Evolutionary conservation across 2,797 vertebrate species (phyloP), one percentile per base, ranked within the genome.

Genomic region (Miichthys miiuy): DNA sequence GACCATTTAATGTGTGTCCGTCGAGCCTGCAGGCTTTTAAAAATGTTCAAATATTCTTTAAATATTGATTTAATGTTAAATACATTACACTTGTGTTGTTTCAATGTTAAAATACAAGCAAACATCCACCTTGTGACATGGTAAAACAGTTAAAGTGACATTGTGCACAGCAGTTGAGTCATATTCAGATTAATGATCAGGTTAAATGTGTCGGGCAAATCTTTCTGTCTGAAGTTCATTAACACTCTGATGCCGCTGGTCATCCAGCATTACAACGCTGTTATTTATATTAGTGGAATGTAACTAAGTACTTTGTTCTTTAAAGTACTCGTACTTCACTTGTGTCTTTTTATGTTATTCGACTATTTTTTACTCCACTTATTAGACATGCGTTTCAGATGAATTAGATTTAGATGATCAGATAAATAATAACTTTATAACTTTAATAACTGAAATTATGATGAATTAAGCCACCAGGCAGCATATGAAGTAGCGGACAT

Each of bases 111-210:
- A 58, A 44, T 52, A 20, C 10, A 30, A 18, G 6, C 2, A 8
- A 27, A 51, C 11, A 16, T 25, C 47, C n/a, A 9, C 25, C 16
- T 38, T 58, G 23, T 27, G 10, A 25, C 25, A 34, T 17, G 34
- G 48, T 48, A 17, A n/a, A 69, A 76, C n/a, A 63, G 23, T 57
- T 23, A 50, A 71, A 65, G 48, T 47, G 25, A n/a, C 14, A 38
- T n/a, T 48, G 34, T 18, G 18, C 6, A 27, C 34, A 51, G 18
- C 34, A 51, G 18, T 48, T n/a, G 8, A 58, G 25, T 64, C 58
- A 56, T 13, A 46, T 34, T 46, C 6, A 46, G 13, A 55, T 56
- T 17, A 44, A 21, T 65, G 41, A 52, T 11, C 1, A 11, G 9
- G 34, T 64, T n/a, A 25, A 64, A 51, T 54, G 50, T 47, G 10